Percentiles rank a stretch among this genome's conserved stretches.
phyloP scores from a whole-genome alignment of 2,113 vertebrate genomes.

The Myodes glareolus region DNA sequence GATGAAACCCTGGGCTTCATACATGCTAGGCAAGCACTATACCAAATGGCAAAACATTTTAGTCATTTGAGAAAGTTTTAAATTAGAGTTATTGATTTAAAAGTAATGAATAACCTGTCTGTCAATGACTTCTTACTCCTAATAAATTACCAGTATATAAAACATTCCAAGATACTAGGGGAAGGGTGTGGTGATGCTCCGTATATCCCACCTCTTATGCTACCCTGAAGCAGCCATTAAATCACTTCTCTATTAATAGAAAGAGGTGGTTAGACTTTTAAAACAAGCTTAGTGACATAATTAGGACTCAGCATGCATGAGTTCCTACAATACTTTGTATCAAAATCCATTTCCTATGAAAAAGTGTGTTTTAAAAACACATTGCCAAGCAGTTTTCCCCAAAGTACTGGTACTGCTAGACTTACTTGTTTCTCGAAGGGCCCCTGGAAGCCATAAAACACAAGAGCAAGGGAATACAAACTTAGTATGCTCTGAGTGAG shows the following conservation, averaged over 20 bases:
- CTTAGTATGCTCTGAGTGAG: conserved; percentile 80
- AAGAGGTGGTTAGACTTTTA: conserved; percentile 36
- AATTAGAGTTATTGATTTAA: not conserved
- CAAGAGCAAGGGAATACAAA: conserved; percentile 82
- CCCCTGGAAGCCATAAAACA: conserved; percentile 83
- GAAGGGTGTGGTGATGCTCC: not conserved
- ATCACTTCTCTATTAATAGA: conserved; percentile 53
- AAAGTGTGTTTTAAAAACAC: conserved; percentile 77
- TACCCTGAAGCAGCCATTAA: conserved; percentile 1
- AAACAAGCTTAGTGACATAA: conserved; percentile 8
- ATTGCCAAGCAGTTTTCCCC: conserved; percentile 76
- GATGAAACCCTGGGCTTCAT: not conserved
- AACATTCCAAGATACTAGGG: not conserved
- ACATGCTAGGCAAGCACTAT: not conserved
- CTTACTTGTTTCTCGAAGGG: conserved; percentile 86
- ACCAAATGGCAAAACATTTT: not conserved
- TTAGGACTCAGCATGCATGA: conserved; percentile 68
- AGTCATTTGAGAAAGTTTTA: not conserved
- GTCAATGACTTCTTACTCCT: conserved; percentile 3
- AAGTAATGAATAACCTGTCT: not conserved
- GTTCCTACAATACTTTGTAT: conserved; percentile 52
- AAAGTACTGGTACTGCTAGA: conserved; percentile 64
- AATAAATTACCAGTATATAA: conserved; percentile 13
- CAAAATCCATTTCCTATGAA: conserved; percentile 76
- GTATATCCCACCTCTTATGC: not conserved